A percentile compares a stretch with the other conserved stretches of the same genome.
These are phyloP conservation scores for Tadarida brasiliensis DNA, from an alignment of 2,797 vertebrate species.

Conservation along the genomic window DNA sequence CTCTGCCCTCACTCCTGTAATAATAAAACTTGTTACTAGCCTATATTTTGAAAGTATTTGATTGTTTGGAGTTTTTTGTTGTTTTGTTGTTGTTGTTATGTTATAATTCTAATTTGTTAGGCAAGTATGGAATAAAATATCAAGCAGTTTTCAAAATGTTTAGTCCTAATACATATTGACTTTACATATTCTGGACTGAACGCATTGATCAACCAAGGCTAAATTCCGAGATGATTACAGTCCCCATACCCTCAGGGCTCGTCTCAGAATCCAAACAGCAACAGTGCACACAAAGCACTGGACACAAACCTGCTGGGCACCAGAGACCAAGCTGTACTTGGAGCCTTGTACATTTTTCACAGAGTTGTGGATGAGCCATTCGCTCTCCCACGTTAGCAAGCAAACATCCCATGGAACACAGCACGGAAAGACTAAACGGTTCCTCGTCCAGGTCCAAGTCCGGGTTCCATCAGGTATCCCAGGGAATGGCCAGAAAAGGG, in stretches of 20 bases:
- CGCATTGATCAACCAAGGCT: slow-evolving; percentile 25
- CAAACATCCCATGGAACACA: not conserved
- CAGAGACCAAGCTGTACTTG: not conserved
- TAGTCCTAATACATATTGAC: not conserved
- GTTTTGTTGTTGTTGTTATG: too few species aligned
- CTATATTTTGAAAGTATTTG: slow-evolving; percentile 25
- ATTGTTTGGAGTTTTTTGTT: slow-evolving; percentile 11
- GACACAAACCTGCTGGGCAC: not conserved
- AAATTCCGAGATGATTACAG: not conserved
- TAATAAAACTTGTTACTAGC: not conserved
- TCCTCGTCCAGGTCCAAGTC: not conserved
- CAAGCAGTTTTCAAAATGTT: slow-evolving; percentile 58
- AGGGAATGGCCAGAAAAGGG: not conserved
- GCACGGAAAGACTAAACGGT: not conserved
- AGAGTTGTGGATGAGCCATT: not conserved
- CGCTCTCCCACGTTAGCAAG: not conserved
- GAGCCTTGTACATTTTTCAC: not conserved
- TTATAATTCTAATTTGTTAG: slow-evolving; percentile 56
- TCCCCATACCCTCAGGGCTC: not conserved
- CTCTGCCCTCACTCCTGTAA: not conserved
- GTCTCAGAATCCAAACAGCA: not conserved
- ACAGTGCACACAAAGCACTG: not conserved
- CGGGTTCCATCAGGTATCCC: not conserved
- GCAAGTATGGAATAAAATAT: not conserved
- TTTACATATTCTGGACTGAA: not conserved